Conservation (phyloP, 2,888 invertebrate species). For the Panopea generosa region DNA sequence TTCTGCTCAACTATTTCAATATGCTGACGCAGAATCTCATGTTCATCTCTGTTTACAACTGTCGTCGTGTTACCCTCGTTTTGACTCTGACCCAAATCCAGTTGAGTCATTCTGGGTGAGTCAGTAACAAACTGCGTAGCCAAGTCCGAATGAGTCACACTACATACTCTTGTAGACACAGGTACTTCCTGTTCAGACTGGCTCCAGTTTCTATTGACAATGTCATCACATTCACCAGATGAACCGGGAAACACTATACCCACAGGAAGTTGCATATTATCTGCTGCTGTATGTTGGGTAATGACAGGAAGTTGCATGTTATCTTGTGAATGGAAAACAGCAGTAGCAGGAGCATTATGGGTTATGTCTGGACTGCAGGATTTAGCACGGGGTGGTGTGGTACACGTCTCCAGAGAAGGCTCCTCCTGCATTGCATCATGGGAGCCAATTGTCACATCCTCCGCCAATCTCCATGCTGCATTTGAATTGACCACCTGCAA, state of each 20-base stretch:
- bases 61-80: conserved; percentile 1
- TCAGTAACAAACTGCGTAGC: conserved; percentile 27
- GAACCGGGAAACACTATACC: conserved; percentile 8
- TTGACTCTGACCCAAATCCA: conserved; percentile 21
- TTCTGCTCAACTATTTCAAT: conserved; percentile 26
- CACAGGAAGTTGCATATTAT: conserved; percentile 47
- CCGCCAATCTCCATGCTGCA: not conserved
- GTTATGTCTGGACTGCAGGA: conserved; percentile 9
- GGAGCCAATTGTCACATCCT: conserved; percentile 4
- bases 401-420: conserved; percentile 31
- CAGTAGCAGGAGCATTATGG: conserved; percentile 17
- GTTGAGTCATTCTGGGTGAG: conserved; percentile 39
- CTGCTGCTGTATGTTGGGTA: conserved; percentile 9
- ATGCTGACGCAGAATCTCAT: conserved; percentile 30
- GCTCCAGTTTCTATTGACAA: conserved; percentile 9
- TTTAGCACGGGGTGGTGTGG: conserved; percentile 14
- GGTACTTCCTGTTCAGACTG: conserved; percentile 13
- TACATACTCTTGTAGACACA: conserved; percentile 9
- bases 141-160: too few relatives aligned
- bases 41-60: conserved; percentile 23
- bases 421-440: conserved; percentile 50
- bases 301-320: conserved; percentile 39
- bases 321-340: conserved; percentile 11
- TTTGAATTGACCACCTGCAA: conserved; percentile 16
- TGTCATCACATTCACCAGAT: conserved; percentile 5